Base-by-base conservation (phyloP, 2,797 vertebrate species). In the Acanthurus lineatus region DNA sequence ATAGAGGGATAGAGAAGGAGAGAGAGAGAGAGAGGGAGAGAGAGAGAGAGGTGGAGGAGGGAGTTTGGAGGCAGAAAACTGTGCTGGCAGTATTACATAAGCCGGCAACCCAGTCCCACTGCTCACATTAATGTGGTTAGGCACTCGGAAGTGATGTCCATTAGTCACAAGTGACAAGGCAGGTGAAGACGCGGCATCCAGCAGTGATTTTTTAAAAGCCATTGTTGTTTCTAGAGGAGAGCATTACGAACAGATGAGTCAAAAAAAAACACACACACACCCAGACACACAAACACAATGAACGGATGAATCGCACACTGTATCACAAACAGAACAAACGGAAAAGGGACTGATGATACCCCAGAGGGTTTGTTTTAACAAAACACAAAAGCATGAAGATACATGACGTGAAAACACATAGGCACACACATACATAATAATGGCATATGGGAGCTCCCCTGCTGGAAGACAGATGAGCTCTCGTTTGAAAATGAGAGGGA, bases 31-130 rank as follows among this genome's bases (percentile, higher is more conserved):
- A 32, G 28, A 32, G 28, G 4, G 28, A 32, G 28, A 32, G 28
- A 32, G 28, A 32, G 28, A 32, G 28, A 32, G 57, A 42, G 67
- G 75, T 77, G 69, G 71, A 63, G 70, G 75, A 83, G 86, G 74
- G 72, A 82, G 86, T 82, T 83, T 51, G 76, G 85, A 90, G 91
- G 89, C 87, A 91, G 89, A 87, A 86, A 90, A 92, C 78, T 90
- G 89, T 84, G 88, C 84, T 93, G 88, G 86, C 90, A 89, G 90
- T 86, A 91, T 95, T 94, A 94, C 94, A 93, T 95, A 95, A 95
- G 89, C 81, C 68, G 69, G 88, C 83, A 85, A 91, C 90, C 82
- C 70, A 75, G 89, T 92, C 88, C 82, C 90, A 89, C 85, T 75
- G 88, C 90, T 91, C 91, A 87, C 86, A 90, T 87, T 91, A 89